Percentiles rank a stretch among this genome's conserved stretches.
Evolutionary conservation across 2,113 vertebrate species (phyloP).

Genomic region (cattle (Bos taurus)): DNA sequence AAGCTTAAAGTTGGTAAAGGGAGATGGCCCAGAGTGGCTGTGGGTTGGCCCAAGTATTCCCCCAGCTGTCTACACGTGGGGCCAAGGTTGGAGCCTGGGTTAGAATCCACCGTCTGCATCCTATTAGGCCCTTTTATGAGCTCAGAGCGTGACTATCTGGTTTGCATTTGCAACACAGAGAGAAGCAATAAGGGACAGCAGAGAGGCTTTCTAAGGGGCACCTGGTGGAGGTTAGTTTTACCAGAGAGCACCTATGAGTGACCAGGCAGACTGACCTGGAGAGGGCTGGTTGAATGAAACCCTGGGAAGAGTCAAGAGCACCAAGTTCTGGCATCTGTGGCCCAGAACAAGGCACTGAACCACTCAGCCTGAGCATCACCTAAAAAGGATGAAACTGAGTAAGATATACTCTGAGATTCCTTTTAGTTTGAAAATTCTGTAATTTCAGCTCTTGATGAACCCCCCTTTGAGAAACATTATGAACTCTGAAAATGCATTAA

Average conservation of each 20-base stretch:
- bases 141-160: slow-evolving; percentile 27
- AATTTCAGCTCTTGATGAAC: neutral
- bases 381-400: neutral
- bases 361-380: neutral
- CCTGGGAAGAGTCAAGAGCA: neutral
- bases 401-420: neutral
- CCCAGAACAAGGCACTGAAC: neutral
- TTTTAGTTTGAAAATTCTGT: neutral
- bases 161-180: slow-evolving; percentile 33
- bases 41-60: neutral
- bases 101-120: neutral
- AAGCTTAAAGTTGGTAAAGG: neutral
- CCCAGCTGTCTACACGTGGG: neutral
- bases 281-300: neutral
- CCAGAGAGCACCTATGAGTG: slow-evolving; percentile 22
- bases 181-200: neutral
- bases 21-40: neutral
- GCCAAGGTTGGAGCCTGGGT: neutral
- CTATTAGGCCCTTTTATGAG: slow-evolving; percentile 24
- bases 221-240: neutral
- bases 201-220: neutral
- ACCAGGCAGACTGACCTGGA: neutral
- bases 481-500: neutral
- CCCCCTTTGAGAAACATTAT: neutral
- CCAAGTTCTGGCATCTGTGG: neutral